phyloP scores from a whole-genome alignment of 2,888 invertebrate species.

The Drosophila stalkeri region DNA sequence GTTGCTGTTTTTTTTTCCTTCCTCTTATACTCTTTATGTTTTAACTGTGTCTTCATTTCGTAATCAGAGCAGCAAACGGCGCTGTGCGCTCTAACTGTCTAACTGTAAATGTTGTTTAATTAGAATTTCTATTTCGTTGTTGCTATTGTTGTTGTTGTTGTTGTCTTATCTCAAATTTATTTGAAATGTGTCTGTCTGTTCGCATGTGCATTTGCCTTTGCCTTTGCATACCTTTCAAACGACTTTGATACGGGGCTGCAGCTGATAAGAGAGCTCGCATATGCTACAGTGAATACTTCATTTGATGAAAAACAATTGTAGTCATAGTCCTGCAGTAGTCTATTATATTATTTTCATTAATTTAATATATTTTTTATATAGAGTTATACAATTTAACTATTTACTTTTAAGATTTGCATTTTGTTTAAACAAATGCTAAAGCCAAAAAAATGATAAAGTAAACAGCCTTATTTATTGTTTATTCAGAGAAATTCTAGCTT shows the following conservation, averaged over 20 bases:
- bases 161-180: constrained; percentile 61
- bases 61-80: constrained; percentile 66
- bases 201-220: constrained; percentile 11
- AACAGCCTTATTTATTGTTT: constrained; percentile 14
- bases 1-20: constrained; percentile 6
- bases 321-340: background rate
- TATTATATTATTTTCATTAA: background rate
- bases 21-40: constrained; percentile 1
- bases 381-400: too few relatives aligned
- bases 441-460: background rate
- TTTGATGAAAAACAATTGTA: background rate
- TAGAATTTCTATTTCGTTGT: constrained; percentile 44
- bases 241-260: constrained; percentile 54
- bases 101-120: constrained; percentile 61
- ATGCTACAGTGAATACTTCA: background rate
- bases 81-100: constrained; percentile 38
- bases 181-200: constrained; percentile 36
- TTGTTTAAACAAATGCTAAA: constrained; percentile 9
- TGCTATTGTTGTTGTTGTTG: constrained; percentile 19
- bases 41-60: constrained; percentile 44
- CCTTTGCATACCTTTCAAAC: constrained; percentile 69
- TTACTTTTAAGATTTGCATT: background rate
- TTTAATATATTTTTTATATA: too few relatives aligned
- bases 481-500: constrained; percentile 3
- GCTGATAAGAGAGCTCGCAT: constrained; percentile 59